phyloP scores from a whole-genome alignment of 2,113 vertebrate genomes.

The Gadus chalcogrammus region DNA sequence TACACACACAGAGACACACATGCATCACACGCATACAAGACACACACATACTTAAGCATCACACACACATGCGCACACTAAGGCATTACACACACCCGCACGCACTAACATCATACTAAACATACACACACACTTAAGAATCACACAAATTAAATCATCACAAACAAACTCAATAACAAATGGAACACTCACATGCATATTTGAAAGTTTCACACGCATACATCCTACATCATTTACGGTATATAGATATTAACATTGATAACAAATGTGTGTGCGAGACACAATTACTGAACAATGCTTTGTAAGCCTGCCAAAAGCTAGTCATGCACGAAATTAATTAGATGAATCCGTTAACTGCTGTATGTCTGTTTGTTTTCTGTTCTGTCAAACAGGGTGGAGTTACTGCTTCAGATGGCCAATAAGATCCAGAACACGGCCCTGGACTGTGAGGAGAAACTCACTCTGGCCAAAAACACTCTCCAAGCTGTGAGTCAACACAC shows the following conservation, averaged over 20 bases:
- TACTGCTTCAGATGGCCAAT: constrained; percentile 94
- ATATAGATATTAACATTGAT: no score
- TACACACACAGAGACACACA: no score
- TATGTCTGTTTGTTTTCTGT: constrained; percentile 10
- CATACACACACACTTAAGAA: background rate
- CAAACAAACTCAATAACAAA: background rate
- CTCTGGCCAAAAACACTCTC: constrained; percentile 91
- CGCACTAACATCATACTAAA: background rate
- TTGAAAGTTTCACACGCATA: background rate
- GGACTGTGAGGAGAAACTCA: constrained; percentile 96
- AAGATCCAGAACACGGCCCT: constrained; percentile 95
- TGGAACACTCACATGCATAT: background rate
- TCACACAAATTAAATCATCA: background rate
- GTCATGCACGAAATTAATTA: no score
- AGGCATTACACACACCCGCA: background rate
- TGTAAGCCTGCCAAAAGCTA: no score
- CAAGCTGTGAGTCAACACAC: constrained; percentile 84
- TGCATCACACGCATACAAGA: background rate
- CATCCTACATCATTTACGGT: no score
- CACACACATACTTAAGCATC: background rate
- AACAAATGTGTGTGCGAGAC: no score
- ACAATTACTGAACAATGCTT: no score
- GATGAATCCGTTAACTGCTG: background rate
- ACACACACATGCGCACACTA: background rate
- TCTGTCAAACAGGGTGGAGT: constrained; percentile 78